Evolutionary conservation across 1,140 invertebrate genomes (phyloP).

Genomic region (Magallana angulata): DNA sequence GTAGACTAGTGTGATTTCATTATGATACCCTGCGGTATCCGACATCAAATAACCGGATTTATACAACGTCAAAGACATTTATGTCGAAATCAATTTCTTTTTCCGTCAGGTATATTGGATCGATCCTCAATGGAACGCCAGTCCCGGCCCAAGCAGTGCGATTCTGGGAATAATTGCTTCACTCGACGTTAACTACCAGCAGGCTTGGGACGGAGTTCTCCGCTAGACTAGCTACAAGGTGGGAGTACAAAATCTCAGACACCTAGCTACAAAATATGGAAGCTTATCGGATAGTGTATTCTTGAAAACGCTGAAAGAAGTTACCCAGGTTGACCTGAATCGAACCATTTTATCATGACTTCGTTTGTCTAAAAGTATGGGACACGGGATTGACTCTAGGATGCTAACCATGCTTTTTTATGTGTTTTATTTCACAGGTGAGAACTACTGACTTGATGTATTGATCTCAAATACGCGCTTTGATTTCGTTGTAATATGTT

Average conservation of each 20-base stretch:
- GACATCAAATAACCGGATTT: slow-evolving; percentile 26
- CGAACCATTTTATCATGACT: neutral
- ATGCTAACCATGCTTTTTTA: too few species aligned
- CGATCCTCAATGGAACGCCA: neutral
- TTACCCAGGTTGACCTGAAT: neutral
- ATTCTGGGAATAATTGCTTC: neutral
- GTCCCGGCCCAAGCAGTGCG: neutral
- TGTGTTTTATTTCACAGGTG: too few species aligned
- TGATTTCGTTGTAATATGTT: too few species aligned
- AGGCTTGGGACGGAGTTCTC: neutral
- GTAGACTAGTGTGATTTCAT: neutral
- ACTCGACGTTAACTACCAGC: neutral
- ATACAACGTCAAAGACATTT: neutral
- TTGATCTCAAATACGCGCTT: too few species aligned
- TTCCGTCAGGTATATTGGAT: slow-evolving; percentile 30
- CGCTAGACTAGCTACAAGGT: neutral
- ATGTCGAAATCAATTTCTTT: slow-evolving; percentile 18
- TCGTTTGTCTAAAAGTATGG: neutral
- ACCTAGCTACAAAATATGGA: neutral
- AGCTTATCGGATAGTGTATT: too few species aligned
- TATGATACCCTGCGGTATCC: neutral
- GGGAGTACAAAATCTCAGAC: neutral
- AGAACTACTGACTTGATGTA: too few species aligned
- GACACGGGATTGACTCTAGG: neutral
- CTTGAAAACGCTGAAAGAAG: neutral